Conservation (phyloP, 2,113 vertebrate genomes). For the Bubo blakistoni region DNA sequence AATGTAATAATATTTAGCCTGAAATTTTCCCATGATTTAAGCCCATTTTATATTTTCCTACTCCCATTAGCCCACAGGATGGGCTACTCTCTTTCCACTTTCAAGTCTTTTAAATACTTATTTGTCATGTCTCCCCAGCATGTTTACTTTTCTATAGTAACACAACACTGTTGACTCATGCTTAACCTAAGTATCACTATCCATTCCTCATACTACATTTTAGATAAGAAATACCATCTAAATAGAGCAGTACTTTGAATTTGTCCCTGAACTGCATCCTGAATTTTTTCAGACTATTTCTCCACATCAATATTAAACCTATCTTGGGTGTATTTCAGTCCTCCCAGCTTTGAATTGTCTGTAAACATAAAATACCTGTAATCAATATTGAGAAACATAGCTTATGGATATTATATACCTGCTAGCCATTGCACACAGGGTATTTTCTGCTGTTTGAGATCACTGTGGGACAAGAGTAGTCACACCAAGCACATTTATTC, state of each 20-base stretch:
- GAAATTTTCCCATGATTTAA: slow-evolving; percentile 5
- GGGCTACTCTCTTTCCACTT: neutral
- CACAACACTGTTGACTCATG: neutral
- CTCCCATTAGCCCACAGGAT: neutral
- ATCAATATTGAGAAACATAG: neutral
- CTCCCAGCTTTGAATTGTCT: neutral
- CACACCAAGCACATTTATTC: slow-evolving; percentile 4
- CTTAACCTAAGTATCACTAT: neutral
- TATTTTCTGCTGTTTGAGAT: neutral
- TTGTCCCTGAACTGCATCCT: neutral
- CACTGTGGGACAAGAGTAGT: neutral
- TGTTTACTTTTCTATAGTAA: neutral
- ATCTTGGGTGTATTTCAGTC: neutral
- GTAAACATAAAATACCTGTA: neutral
- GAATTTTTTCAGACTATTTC: neutral
- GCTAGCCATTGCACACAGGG: neutral
- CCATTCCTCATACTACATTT: neutral
- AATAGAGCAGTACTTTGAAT: neutral
- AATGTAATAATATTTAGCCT: neutral
- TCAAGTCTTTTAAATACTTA: neutral
- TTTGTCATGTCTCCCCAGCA: neutral
- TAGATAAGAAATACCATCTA: slow-evolving; percentile 8
- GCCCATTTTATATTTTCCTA: neutral
- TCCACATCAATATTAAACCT: neutral
- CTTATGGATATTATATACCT: neutral